Evolutionary conservation across 2,888 invertebrate species (phyloP).

Genomic region (Halictus quadricinctus): DNA sequence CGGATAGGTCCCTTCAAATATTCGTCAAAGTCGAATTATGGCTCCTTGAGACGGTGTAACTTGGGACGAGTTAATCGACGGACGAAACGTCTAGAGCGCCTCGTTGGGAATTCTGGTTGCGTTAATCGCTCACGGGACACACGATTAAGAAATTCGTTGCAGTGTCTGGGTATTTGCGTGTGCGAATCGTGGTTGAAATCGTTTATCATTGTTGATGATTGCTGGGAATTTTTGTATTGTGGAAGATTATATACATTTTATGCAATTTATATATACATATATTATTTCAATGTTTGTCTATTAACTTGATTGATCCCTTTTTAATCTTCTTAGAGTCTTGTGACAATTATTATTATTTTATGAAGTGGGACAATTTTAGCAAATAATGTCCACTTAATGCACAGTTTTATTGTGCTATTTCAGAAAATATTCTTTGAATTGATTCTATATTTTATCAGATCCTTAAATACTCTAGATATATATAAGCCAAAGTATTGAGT

Average conservation of each 20-base stretch:
- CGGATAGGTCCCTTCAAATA: conserved; percentile 19
- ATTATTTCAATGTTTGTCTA: neutral
- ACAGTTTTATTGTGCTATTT: no score
- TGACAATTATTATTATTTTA: neutral
- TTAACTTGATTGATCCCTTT: neutral
- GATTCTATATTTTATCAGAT: no score
- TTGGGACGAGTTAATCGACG: conserved; percentile 37
- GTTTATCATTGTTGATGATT: neutral
- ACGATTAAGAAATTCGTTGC: neutral
- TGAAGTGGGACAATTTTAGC: no score
- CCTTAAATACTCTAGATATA: no score
- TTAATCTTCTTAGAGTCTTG: neutral
- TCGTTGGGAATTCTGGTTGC: neutral
- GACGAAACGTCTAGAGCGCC: neutral
- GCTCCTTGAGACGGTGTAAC: conserved; percentile 31
- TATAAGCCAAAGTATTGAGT: no score
- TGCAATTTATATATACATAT: neutral
- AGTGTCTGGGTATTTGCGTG: neutral
- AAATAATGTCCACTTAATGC: no score
- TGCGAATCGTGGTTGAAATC: neutral
- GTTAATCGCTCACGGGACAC: neutral
- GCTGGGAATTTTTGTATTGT: neutral
- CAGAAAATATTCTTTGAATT: no score
- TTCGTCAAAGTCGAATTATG: conserved; percentile 40
- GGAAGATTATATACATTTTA: neutral